These are phyloP conservation scores for Acleris literana DNA, from an alignment of 2,888 invertebrate species.

Conservation along the genomic window DNA sequence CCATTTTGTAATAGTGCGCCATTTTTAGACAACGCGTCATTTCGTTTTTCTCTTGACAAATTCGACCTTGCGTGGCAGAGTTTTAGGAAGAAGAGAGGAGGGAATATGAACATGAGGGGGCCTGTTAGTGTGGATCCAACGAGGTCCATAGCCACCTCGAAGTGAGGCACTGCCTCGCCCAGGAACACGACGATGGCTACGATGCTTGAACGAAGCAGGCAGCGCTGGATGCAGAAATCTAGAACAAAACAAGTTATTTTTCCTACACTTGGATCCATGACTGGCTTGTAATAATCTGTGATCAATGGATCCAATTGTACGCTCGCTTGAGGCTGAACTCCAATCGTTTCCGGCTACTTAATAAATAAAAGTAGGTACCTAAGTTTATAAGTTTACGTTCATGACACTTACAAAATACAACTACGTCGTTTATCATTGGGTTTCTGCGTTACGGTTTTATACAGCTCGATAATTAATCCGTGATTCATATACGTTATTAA, in stretches of 20 bases:
- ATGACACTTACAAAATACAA: no score
- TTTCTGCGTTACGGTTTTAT: no score
- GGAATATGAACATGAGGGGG: slow-evolving; percentile 92
- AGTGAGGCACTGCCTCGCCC: slow-evolving; percentile 92
- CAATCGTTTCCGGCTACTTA: no score
- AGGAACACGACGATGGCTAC: slow-evolving; percentile 88
- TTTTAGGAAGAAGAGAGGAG: slow-evolving; percentile 91
- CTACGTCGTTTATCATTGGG: no score
- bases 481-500: no score
- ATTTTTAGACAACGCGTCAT: slow-evolving; percentile 33
- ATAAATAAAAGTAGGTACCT: no score
- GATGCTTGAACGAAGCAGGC: slow-evolving; percentile 87
- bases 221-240: slow-evolving; percentile 91
- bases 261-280: no score
- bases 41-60: slow-evolving; percentile 42
- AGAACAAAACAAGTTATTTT: slow-evolving; percentile 49
- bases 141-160: slow-evolving; percentile 93
- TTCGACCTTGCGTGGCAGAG: slow-evolving; percentile 81
- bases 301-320: no score
- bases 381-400: no score
- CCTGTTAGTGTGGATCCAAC: slow-evolving; percentile 93
- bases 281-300: no score
- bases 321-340: no score
- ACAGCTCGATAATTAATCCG: no score
- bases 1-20: slow-evolving; percentile 40